Evolutionary conservation across 2,797 vertebrate species (phyloP).

Genomic region (Bradypodion ventrale): DNA sequence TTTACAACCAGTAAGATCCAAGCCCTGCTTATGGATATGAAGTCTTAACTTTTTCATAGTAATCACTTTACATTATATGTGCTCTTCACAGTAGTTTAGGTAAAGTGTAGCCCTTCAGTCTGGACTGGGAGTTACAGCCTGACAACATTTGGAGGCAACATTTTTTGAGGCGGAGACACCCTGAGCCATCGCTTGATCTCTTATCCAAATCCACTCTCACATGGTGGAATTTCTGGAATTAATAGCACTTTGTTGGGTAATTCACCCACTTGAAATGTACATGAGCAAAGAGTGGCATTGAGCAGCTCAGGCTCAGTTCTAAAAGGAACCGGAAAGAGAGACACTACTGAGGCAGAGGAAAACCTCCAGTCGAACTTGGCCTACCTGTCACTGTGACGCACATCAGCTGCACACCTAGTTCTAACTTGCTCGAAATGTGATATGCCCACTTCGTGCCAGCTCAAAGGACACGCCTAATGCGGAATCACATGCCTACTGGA

Average conservation of each 20-base stretch:
- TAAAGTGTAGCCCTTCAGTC: too few species aligned
- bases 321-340: background rate
- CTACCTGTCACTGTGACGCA: background rate
- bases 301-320: background rate
- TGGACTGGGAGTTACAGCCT: too few species aligned
- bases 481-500: constrained; percentile 4
- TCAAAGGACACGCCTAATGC: constrained; percentile 8
- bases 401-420: background rate
- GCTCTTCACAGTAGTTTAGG: too few species aligned
- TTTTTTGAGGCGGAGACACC: background rate
- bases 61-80: too few species aligned
- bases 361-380: background rate
- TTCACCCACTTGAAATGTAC: background rate
- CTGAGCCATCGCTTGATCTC: background rate
- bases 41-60: background rate
- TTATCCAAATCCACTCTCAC: background rate
- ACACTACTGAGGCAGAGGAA: background rate
- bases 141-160: background rate
- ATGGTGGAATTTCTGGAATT: background rate
- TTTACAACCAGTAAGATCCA: background rate
- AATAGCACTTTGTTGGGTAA: background rate
- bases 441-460: background rate
- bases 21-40: background rate
- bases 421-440: background rate
- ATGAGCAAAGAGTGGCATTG: background rate